Percentiles rank a stretch among this genome's conserved stretches.
phyloP scores from a whole-genome alignment of 23 tunicate species.

The Ascidia mentula region DNA sequence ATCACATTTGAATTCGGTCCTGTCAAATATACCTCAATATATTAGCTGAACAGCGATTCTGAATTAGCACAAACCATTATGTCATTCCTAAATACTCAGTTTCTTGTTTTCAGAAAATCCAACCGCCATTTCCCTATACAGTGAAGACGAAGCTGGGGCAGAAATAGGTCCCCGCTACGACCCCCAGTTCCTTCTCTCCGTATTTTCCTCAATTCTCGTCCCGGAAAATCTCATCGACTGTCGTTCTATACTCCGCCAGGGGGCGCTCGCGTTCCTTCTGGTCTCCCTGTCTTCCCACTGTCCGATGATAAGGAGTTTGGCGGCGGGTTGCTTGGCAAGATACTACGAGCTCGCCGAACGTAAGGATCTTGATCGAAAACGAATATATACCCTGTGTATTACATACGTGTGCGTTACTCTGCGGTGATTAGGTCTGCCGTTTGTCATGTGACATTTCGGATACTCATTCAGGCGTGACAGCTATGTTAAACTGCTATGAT shows the following conservation, averaged over 20 bases:
- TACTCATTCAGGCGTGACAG: too few species aligned
- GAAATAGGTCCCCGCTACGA: slow-evolving; percentile 23
- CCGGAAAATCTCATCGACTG: slow-evolving; percentile 63
- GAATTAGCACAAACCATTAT: too few species aligned
- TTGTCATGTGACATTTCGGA: too few species aligned
- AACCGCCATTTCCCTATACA: not conserved
- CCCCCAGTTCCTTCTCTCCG: slow-evolving; percentile 46
- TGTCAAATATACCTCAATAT: too few species aligned
- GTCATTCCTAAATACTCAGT: too few species aligned
- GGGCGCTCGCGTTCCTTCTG: slow-evolving; percentile 33
- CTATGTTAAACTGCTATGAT: too few species aligned
- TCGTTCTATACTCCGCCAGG: slow-evolving; percentile 34
- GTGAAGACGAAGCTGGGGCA: not conserved
- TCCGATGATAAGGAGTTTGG: slow-evolving; percentile 24
- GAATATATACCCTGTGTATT: too few species aligned
- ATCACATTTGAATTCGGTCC: too few species aligned
- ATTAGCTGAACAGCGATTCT: not conserved
- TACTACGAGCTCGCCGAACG: slow-evolving; percentile 43
- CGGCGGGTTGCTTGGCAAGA: slow-evolving; percentile 40
- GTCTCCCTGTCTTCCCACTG: slow-evolving; percentile 64
- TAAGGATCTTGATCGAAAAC: too few species aligned
- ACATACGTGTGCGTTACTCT: too few species aligned
- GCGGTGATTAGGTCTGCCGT: too few species aligned
- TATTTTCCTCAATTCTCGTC: slow-evolving; percentile 17
- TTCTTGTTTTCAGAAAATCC: not conserved